These are phyloP conservation scores for Miniopterus natalensis DNA, from an alignment of 2,113 vertebrate species.

Conservation along the genomic window DNA sequence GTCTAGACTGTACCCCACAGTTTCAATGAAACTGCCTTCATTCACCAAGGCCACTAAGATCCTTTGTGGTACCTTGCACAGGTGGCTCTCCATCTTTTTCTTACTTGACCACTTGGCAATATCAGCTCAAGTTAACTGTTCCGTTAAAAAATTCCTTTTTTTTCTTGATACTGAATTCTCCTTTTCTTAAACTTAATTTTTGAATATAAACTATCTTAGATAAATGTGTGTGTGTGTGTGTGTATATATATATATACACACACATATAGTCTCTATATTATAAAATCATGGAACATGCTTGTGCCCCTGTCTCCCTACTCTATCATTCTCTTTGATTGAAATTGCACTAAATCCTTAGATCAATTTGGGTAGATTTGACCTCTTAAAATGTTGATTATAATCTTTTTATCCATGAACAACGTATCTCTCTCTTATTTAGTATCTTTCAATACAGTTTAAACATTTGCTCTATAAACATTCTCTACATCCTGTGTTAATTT, in stretches of 20 bases:
- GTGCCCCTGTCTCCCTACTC: background rate
- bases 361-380: background rate
- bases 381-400: background rate
- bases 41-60: background rate
- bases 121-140: background rate
- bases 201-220: background rate
- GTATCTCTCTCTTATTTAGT: background rate
- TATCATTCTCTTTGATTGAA: background rate
- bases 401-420: slow-evolving; percentile 1
- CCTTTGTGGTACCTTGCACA: background rate
- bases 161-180: background rate
- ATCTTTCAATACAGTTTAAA: background rate
- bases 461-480: background rate
- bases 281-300: background rate
- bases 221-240: background rate
- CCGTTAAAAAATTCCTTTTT: background rate
- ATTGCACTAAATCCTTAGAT: background rate
- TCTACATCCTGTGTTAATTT: background rate
- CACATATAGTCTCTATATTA: background rate
- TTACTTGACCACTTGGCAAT: background rate
- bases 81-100: background rate
- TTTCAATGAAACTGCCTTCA: background rate
- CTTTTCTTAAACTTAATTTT: background rate
- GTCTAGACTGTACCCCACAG: background rate
- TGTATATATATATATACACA: background rate